Conservation (phyloP, 2,888 invertebrate genomes). For the Parapristionchus giblindavisi region DNA sequence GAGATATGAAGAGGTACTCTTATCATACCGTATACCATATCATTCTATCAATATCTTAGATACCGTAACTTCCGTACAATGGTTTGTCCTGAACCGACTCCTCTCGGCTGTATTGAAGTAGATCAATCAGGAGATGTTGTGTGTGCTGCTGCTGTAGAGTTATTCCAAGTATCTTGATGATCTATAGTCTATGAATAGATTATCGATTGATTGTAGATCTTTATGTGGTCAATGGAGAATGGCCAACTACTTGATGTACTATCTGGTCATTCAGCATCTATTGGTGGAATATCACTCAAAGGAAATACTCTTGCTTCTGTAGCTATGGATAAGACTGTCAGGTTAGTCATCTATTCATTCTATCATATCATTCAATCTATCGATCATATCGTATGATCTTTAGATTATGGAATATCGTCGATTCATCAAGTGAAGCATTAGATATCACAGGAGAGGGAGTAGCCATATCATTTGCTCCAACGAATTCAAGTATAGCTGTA, state of each 20-base stretch:
- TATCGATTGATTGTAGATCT: conserved; percentile 78
- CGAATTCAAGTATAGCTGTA: conserved; percentile 90
- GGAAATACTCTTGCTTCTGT: conserved; percentile 77
- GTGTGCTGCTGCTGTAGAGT: conserved; percentile 91
- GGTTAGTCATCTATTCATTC: conserved; percentile 29
- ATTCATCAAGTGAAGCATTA: conserved; percentile 46
- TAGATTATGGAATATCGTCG: conserved; percentile 52
- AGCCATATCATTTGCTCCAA: conserved; percentile 86
- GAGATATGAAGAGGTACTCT: conserved; percentile 81
- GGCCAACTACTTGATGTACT: conserved; percentile 88
- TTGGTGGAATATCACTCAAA: conserved; percentile 84
- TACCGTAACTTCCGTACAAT: conserved; percentile 98
- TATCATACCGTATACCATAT: not conserved
- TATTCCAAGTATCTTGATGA: conserved; percentile 75
- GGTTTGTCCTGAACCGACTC: conserved; percentile 88
- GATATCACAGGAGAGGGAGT: conserved; percentile 74
- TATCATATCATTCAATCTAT: not conserved
- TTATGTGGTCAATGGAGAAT: conserved; percentile 92
- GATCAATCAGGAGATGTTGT: conserved; percentile 87
- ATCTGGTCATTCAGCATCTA: conserved; percentile 91
- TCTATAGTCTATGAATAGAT: not conserved
- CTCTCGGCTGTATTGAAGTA: conserved; percentile 88
- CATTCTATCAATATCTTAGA: conserved; percentile 73
- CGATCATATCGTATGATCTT: not conserved
- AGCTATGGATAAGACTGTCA: conserved; percentile 85